Conservation (phyloP, 2,113 vertebrate genomes). For the Sterrhoptilus dennistouni region DNA sequence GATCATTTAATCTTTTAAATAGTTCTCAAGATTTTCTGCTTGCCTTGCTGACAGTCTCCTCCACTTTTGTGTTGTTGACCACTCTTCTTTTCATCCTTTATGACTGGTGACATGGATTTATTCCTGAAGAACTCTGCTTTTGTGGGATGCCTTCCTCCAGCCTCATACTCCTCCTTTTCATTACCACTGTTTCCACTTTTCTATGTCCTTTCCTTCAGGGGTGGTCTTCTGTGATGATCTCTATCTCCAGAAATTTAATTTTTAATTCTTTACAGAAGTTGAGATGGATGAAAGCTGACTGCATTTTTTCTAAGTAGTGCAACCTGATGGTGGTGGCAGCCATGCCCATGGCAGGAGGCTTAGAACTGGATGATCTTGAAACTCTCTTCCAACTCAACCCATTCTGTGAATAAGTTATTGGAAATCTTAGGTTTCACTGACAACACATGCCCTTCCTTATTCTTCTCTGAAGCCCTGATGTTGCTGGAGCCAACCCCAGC, state of each 20-base stretch:
- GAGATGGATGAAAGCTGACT: neutral
- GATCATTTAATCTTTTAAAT: neutral
- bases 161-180: neutral
- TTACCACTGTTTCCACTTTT: neutral
- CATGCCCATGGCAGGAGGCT: no score
- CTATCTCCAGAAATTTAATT: neutral
- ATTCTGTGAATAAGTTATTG: neutral
- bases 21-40: neutral
- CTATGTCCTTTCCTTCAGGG: neutral
- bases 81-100: neutral
- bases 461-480: neutral
- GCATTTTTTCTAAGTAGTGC: neutral
- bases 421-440: neutral
- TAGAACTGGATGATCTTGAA: neutral
- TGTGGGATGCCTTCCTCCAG: neutral
- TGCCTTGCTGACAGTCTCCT: neutral
- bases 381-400: neutral
- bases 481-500: neutral
- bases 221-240: neutral
- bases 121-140: neutral
- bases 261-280: neutral
- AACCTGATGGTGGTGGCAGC: neutral
- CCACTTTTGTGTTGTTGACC: neutral
- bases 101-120: neutral
- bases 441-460: neutral